phyloP scores from a whole-genome alignment of 2,797 vertebrate species.

The Pipistrellus pipistrellus region DNA sequence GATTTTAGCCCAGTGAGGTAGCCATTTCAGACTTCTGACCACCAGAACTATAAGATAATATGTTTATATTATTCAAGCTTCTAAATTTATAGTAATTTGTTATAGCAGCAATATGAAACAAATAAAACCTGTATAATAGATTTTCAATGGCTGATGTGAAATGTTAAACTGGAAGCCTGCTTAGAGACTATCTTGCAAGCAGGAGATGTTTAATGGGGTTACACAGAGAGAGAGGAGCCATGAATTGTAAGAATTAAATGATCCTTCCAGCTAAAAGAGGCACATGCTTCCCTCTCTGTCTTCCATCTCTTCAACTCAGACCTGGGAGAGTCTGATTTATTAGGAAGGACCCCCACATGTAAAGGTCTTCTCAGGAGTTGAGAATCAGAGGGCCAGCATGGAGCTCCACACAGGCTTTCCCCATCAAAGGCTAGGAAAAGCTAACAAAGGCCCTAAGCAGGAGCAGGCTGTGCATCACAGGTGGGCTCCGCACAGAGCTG shows the following conservation, averaged over 20 bases:
- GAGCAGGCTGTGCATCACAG: fast-evolving
- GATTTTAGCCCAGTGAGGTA: not conserved
- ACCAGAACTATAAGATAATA: not conserved
- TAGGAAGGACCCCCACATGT: not conserved
- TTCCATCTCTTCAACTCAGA: not conserved
- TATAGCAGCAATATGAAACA: not conserved
- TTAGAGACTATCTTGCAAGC: not conserved
- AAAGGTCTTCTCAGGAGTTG: not conserved
- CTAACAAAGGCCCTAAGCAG: not conserved
- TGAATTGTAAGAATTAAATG: not conserved
- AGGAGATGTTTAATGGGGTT: not conserved
- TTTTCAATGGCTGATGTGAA: not conserved
- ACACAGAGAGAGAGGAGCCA: not conserved
- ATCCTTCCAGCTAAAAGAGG: not conserved
- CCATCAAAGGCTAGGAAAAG: not conserved
- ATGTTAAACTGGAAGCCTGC: not conserved
- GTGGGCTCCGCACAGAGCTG: too few relatives aligned
- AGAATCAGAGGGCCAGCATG: not conserved
- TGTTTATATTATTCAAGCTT: not conserved
- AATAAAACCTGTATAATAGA: not conserved
- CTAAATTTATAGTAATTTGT: not conserved
- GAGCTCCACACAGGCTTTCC: not conserved
- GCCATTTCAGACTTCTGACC: not conserved
- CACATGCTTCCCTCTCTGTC: not conserved
- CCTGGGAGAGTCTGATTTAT: not conserved